Conservation (phyloP, 2,113 vertebrate species). For the Albula goreensis region DNA sequence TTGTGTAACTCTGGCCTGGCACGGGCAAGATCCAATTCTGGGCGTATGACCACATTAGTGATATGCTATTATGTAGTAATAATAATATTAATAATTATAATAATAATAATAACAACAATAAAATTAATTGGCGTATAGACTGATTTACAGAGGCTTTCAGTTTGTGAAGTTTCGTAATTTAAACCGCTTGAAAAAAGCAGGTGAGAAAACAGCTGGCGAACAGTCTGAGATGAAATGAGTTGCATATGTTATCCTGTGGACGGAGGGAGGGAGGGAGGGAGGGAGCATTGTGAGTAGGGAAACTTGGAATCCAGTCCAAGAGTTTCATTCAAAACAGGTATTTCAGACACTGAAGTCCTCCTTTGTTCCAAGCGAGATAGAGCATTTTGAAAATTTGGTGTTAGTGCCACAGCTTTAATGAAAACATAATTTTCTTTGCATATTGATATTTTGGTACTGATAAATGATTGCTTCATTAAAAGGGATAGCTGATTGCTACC, state of each 20-base stretch:
- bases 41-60: too few species aligned
- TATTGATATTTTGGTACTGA: neutral
- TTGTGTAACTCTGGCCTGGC: too few species aligned
- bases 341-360: conserved; percentile 2
- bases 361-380: conserved; percentile 8
- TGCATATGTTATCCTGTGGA: conserved; percentile 51
- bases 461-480: neutral
- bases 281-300: conserved; percentile 29
- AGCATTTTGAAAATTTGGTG: conserved; percentile 8
- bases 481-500: neutral
- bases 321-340: conserved; percentile 7
- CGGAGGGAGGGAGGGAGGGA: conserved; percentile 29
- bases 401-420: conserved; percentile 3
- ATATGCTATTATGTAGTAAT: too few species aligned
- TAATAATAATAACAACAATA: too few species aligned
- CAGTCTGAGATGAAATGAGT: conserved; percentile 52
- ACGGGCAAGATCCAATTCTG: too few species aligned
- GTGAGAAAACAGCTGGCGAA: conserved; percentile 50
- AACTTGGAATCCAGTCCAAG: conserved; percentile 29
- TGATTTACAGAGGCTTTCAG: conserved; percentile 34
- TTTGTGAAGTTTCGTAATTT: conserved; percentile 49
- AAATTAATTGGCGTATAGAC: neutral
- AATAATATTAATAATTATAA: too few species aligned
- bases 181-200: conserved; percentile 24
- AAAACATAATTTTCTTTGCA: neutral